These are phyloP conservation scores for Dasysyrphus albostriatus DNA, from an alignment of 2,888 invertebrate species.

Conservation along the genomic window DNA sequence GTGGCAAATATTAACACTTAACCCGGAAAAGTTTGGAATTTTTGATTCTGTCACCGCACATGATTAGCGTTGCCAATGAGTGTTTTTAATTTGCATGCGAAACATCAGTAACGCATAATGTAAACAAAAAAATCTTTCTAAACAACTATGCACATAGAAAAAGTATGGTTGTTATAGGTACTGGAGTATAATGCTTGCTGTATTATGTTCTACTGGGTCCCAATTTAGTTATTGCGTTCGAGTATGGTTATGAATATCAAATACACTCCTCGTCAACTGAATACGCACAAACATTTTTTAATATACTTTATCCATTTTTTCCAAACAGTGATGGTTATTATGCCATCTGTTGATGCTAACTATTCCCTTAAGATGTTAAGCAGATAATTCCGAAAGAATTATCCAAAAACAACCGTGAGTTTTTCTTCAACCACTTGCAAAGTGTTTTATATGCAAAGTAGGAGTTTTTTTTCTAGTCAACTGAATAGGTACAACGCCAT, in stretches of 20 bases:
- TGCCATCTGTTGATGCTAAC: too few species aligned
- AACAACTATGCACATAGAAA: background rate
- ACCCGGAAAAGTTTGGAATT: conserved; percentile 67
- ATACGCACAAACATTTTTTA: too few species aligned
- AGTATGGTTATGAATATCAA: conserved; percentile 51
- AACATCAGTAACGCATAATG: conserved; percentile 9
- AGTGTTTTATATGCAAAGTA: too few species aligned
- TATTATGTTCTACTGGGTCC: conserved; percentile 42
- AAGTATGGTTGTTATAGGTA: background rate
- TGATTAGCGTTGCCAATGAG: conserved; percentile 57
- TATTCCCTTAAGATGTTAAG: too few species aligned
- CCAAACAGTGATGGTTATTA: too few species aligned
- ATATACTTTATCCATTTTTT: too few species aligned
- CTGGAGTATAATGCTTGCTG: background rate
- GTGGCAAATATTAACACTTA: conserved; percentile 42
- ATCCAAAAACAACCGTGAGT: too few species aligned
- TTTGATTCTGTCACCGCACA: conserved; percentile 43
- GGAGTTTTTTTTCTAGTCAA: too few species aligned
- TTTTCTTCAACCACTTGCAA: too few species aligned
- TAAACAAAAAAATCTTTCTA: background rate
- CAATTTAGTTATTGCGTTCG: conserved; percentile 72
- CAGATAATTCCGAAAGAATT: too few species aligned
- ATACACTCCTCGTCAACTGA: too few species aligned
- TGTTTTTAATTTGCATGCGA: conserved; percentile 35
- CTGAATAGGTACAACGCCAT: too few species aligned